Base-by-base conservation (phyloP, 92 coral and sea anemone genomes). In the Desmophyllum pertusum region DNA sequence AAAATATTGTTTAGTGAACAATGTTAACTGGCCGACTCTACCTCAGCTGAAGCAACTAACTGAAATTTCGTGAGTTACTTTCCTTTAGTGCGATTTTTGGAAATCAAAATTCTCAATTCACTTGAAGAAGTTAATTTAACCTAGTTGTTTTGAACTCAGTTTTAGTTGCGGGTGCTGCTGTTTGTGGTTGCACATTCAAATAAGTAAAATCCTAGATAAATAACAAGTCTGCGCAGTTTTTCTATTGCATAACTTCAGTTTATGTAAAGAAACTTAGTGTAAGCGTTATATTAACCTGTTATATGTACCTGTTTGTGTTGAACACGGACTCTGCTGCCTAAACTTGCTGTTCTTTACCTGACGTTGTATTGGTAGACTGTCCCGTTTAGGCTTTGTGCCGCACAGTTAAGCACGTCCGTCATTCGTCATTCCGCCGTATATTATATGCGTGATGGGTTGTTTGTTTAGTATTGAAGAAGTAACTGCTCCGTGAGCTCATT, bases 391-490 rank as follows among this genome's bases (percentile, higher is more conserved):
- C 71, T 41, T 39, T 38, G 71, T 66, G 61, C 71, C 45, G 33
- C 14, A 30, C 53, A 72, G 52, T 82, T 82, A 82, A 80, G 67
- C 74, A 33, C 73, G 53, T 72, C 76, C 77, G 76, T 82, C 86
- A 72, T 62, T 59, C 79, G 35, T 59, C 71, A 71, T 55, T 66
- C 73, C 70, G 31, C 15, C 14, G 30, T 72, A 72, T 23, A 55
- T 39, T 72, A 71, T 59, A 82, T 82, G 86, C 86, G 86, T 82
- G 86, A 82, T 82, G 72, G 79, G 61, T 71, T 82, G 86, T 82
- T 82, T 82, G 86, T 82, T 82, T 82, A 72, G 79, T 61, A 42
- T 71, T 55, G 86, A 30, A 29, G 79, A 33, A 82, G 86, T 82
- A 55, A 72, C 71, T 53, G 79, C 79, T 37, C 71, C 57, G 41